Evolutionary conservation across 2,888 invertebrate species (phyloP), one percentile per base, ranked within the genome.

Genomic region (Isotomurus palustris): DNA sequence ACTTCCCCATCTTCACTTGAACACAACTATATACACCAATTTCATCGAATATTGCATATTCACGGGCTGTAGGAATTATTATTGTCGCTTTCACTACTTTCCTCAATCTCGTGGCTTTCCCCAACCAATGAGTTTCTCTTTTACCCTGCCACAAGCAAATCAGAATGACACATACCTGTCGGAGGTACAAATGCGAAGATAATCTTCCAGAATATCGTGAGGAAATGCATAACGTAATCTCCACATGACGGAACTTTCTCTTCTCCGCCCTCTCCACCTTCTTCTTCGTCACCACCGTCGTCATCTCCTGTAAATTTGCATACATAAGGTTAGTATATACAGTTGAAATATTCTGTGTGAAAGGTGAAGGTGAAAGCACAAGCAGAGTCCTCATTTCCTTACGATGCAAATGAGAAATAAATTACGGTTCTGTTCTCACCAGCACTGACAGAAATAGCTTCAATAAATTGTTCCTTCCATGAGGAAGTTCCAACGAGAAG

Each of bases 401-500:
- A n/a, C n/a, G n/a, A n/a, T n/a, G n/a, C n/a, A n/a, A n/a, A n/a
- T n/a, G n/a, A n/a, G n/a, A n/a, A n/a, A n/a, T n/a, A n/a, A n/a
- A 24, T 21, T 22, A 24, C 19, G 29, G 22, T 12, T 17, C 21
- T 44, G 5, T 22, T 56, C 73, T 73, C 77, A 84, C 94, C 94
- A 73, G 92, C 84, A 73, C 86, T 90, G 51, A 97, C 95, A 41
- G 93, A 93, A 66, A 99, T 79, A 36, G 97, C 99, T 77, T 97
- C 97, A 72, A 88, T 81, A 76, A 99, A 99, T 78, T 99, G 99
- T 74, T 99, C 99, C 76, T 88, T 91, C 99, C 99, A 99, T 1
- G 95, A 93, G n/a, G 93, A 93, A 19, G 97, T 95, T 60, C 97
- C 80, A 35, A 83, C 78, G 53, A 96, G 84, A 65, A 96, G 82